These are phyloP conservation scores for Ramphastos sulfuratus DNA, from an alignment of 2,113 vertebrate species.

Conservation along the genomic window DNA sequence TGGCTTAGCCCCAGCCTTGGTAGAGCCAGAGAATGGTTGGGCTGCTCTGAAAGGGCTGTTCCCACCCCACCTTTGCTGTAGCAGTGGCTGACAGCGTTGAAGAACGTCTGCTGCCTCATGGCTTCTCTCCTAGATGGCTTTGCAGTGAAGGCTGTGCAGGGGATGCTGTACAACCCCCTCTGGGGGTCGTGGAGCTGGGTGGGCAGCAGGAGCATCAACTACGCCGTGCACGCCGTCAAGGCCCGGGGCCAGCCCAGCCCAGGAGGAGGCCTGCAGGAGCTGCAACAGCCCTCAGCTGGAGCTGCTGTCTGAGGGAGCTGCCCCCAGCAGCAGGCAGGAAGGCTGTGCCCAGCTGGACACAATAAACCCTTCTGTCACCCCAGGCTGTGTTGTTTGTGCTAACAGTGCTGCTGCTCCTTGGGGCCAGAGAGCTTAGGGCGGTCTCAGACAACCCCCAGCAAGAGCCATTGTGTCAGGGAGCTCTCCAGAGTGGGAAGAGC, in stretches of 20 bases:
- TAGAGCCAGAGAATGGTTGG: neutral
- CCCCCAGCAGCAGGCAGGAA: neutral
- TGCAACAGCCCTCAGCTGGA: neutral
- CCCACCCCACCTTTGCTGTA: neutral
- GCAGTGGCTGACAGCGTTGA: neutral
- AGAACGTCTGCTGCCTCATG: neutral
- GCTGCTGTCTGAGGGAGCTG: neutral
- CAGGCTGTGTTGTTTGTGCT: neutral
- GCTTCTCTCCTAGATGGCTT: slow-evolving; percentile 81
- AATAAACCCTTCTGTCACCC: slow-evolving; percentile 29
- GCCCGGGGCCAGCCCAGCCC: neutral
- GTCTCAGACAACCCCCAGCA: neutral
- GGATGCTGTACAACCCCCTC: slow-evolving; percentile 92
- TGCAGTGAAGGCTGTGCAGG: slow-evolving; percentile 82
- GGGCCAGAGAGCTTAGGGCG: neutral
- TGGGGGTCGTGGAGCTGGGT: slow-evolving; percentile 87
- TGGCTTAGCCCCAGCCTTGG: too few relatives aligned
- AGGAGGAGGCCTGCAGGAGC: neutral
- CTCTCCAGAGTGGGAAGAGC: neutral
- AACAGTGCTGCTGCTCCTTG: neutral
- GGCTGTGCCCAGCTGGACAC: neutral
- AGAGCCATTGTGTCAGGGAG: neutral
- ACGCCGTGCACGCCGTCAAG: slow-evolving; percentile 89
- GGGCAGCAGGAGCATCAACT: slow-evolving; percentile 85
- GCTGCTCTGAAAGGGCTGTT: neutral